phyloP scores from a whole-genome alignment of 1,140 invertebrate species.

The Drosophila ananassae region DNA sequence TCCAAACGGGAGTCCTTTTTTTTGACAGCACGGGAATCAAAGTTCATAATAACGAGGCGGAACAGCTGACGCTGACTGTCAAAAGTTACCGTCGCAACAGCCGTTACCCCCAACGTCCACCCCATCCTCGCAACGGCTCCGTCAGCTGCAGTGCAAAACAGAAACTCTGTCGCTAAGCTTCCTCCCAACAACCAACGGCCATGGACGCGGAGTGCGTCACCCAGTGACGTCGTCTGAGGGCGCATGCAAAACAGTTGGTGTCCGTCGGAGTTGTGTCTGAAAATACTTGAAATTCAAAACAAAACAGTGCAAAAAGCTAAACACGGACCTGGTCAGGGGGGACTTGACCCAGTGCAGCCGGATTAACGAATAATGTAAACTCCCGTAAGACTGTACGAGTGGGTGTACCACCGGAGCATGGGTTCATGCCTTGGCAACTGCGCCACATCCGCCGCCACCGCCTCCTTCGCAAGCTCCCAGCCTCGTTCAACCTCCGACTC shows the following conservation, averaged over 20 bases:
- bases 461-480: conserved; percentile 9
- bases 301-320: conserved; percentile 33
- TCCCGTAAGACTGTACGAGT: conserved; percentile 1
- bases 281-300: conserved; percentile 40
- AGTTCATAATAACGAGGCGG: background rate
- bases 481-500: conserved; percentile 17
- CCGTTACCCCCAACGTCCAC: background rate
- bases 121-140: background rate
- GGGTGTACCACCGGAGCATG: conserved; percentile 49
- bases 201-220: conserved; percentile 72
- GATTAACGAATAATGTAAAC: background rate
- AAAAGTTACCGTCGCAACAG: conserved; percentile 33
- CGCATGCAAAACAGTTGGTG: conserved; percentile 54
- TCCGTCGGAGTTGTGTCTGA: conserved; percentile 49
- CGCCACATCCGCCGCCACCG: conserved; percentile 33
- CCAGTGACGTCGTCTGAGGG: conserved; percentile 61
- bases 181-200: conserved; percentile 6
- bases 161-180: conserved; percentile 43
- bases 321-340: conserved; percentile 25
- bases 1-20: background rate
- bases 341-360: conserved; percentile 56
- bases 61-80: conserved; percentile 59
- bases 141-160: conserved; percentile 40
- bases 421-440: conserved; percentile 76
- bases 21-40: background rate